Percentiles rank a stretch among this genome's conserved stretches.
phyloP scores from a whole-genome alignment of 2,888 invertebrate species.

The Xanthorhoe designata region DNA sequence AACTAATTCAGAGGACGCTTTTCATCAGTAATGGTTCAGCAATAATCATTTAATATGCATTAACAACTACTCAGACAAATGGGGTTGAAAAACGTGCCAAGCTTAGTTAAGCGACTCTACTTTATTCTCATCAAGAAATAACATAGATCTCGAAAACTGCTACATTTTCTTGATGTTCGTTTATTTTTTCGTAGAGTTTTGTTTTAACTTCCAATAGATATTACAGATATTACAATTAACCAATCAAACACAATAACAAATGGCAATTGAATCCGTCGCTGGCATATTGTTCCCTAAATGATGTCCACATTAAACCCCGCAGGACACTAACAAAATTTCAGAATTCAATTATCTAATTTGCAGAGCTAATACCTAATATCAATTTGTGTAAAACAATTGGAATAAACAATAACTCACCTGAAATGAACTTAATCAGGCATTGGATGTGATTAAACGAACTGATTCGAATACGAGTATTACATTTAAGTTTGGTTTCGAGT shows the following conservation, averaged over 20 bases:
- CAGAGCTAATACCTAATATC: conserved; percentile 45
- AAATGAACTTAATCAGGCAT: conserved; percentile 55
- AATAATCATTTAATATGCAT: conserved; percentile 39
- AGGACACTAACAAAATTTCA: conserved; percentile 51
- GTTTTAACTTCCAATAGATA: no score
- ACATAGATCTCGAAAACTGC: conserved; percentile 11
- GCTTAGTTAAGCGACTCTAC: conserved; percentile 20
- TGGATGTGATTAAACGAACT: conserved; percentile 56
- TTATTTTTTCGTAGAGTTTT: no score
- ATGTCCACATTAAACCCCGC: conserved; percentile 32
- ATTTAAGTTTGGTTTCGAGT: conserved; percentile 53
- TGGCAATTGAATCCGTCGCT: background rate
- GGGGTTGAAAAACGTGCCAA: conserved; percentile 30
- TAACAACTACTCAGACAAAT: conserved; percentile 40
- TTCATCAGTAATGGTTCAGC: conserved; percentile 25
- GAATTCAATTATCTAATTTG: conserved; percentile 41
- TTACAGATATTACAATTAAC: no score
- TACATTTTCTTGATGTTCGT: background rate
- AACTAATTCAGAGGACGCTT: conserved; percentile 13
- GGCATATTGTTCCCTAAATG: conserved; percentile 10
- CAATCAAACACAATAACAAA: background rate
- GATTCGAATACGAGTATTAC: conserved; percentile 49
- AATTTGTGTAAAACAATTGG: conserved; percentile 40
- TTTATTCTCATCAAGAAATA: conserved; percentile 25
- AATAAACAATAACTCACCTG: conserved; percentile 45